A percentile compares a stretch with the other conserved stretches of the same genome.
Evolutionary conservation across 2,888 invertebrate genomes (phyloP).

Genomic region (Galerucella nymphaeae): DNA sequence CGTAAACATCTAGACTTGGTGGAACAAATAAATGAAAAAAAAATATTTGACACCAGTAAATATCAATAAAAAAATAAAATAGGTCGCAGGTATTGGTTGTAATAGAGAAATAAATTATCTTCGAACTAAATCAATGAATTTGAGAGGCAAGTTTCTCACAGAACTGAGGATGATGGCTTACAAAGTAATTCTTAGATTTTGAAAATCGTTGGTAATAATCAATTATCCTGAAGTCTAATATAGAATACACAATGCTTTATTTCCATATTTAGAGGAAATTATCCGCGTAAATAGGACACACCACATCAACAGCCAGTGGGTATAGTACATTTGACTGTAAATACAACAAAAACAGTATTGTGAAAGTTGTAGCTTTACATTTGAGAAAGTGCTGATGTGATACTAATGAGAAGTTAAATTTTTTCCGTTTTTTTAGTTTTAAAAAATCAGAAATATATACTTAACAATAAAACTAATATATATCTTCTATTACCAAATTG

Average conservation of each 20-base stretch:
- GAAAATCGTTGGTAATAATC: no score
- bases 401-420: conserved; percentile 22
- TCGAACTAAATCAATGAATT: no score
- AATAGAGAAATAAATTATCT: no score
- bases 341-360: conserved; percentile 35
- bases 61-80: no score
- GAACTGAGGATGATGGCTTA: no score
- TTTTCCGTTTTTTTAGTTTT: conserved; percentile 13
- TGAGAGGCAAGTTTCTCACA: no score
- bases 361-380: conserved; percentile 29
- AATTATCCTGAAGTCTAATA: no score
- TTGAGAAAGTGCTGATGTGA: conserved; percentile 25
- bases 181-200: no score
- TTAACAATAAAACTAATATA: not conserved
- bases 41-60: no score
- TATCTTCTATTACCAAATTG: not conserved
- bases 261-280: not conserved
- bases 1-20: no score
- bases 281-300: conserved; percentile 19
- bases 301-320: conserved; percentile 61
- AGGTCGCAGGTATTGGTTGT: no score
- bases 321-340: conserved; percentile 60
- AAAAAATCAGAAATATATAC: not conserved
- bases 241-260: not conserved
- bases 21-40: no score